Conservation (phyloP, 2,113 vertebrate species). For the Sciurus niger region DNA sequence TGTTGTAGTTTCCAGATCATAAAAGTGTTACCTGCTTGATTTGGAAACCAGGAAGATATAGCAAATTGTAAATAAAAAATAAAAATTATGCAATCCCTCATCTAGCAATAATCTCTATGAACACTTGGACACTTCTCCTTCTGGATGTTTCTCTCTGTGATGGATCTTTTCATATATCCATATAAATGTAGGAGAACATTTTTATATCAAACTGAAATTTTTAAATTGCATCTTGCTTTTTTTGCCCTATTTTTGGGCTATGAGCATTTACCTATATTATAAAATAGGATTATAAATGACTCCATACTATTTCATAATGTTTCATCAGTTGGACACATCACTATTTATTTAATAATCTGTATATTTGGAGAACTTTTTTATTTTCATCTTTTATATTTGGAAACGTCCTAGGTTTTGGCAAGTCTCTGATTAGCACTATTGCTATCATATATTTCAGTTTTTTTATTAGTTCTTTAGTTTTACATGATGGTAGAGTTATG, state of each 20-base stretch:
- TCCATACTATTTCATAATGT: not conserved
- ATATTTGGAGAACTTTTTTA: constrained; percentile 19
- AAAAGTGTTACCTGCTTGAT: not conserved
- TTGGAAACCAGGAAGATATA: constrained; percentile 23
- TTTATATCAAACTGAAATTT: constrained; percentile 16
- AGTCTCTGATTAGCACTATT: not conserved
- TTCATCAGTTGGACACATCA: constrained; percentile 4
- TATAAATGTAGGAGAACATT: not conserved
- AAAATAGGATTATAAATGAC: constrained; percentile 40
- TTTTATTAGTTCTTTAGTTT: too few relatives aligned
- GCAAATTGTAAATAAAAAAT: constrained; percentile 10
- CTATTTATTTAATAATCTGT: constrained; percentile 31
- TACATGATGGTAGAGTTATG: not conserved
- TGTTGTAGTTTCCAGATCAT: not conserved
- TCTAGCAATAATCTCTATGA: not conserved
- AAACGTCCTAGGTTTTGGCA: not conserved
- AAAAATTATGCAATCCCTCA: not conserved
- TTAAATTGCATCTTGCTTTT: not conserved
- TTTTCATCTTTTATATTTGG: not conserved
- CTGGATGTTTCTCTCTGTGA: not conserved
- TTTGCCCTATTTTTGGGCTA: not conserved
- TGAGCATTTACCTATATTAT: not conserved
- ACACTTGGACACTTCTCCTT: not conserved
- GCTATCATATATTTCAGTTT: not conserved
- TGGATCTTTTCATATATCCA: not conserved